Percentiles rank a stretch among this genome's conserved stretches.
Conservation (phyloP, 92 coral and sea anemone species). For the Epizoanthus illoricatus region DNA sequence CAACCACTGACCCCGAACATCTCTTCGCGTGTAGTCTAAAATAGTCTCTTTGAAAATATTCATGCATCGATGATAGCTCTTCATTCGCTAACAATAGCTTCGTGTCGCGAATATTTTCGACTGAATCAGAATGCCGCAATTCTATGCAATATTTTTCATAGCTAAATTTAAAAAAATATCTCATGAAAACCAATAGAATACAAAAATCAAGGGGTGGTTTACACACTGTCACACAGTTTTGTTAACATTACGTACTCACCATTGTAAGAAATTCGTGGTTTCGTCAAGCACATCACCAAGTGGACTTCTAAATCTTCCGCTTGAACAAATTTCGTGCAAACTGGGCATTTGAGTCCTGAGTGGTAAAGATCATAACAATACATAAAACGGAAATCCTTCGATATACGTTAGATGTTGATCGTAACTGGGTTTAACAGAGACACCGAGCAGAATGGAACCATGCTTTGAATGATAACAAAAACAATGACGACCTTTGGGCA, state of each 20-base stretch:
- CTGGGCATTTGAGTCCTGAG: slow-evolving; percentile 96
- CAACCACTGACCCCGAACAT: too few species aligned
- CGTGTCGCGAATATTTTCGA: too few species aligned
- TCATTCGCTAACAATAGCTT: too few species aligned
- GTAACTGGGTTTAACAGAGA: neutral
- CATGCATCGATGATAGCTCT: too few species aligned
- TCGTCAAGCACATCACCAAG: slow-evolving; percentile 95
- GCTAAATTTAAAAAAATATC: too few species aligned
- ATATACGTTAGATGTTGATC: neutral
- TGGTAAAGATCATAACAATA: slow-evolving; percentile 27
- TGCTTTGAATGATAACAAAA: slow-evolving; percentile 28
- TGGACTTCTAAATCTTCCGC: slow-evolving; percentile 94
- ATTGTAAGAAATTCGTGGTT: slow-evolving; percentile 96
- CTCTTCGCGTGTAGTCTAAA: too few species aligned
- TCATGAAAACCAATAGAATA: too few species aligned
- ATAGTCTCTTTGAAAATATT: too few species aligned
- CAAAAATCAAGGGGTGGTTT: too few species aligned
- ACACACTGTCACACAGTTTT: too few species aligned
- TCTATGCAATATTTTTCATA: too few species aligned
- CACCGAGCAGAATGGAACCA: slow-evolving; percentile 24
- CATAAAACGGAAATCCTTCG: neutral
- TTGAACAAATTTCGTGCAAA: slow-evolving; percentile 91
- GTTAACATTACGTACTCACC: slow-evolving; percentile 54
- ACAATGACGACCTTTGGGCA: slow-evolving; percentile 7
- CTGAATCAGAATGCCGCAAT: too few species aligned